These are phyloP conservation scores for Drosophila recens DNA, from an alignment of 2,888 invertebrate genomes.

Conservation along the genomic window DNA sequence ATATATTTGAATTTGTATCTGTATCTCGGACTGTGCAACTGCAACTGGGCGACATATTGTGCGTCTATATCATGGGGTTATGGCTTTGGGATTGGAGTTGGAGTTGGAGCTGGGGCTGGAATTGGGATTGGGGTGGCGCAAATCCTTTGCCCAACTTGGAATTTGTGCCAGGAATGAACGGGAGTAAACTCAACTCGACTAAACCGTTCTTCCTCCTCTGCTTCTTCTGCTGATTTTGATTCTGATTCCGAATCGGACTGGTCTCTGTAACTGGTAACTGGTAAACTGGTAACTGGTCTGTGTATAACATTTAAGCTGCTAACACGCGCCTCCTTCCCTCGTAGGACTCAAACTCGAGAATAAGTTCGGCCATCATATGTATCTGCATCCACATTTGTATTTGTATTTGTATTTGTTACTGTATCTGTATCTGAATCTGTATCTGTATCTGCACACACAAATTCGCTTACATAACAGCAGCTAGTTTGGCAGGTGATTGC, in stretches of 20 bases:
- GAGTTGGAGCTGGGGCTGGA: slow-evolving; percentile 5
- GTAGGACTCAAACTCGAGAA: slow-evolving; percentile 36
- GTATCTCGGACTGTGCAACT: slow-evolving; percentile 46
- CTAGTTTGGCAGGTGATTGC: slow-evolving; percentile 60
- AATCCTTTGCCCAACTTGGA: slow-evolving; percentile 76
- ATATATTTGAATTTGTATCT: slow-evolving; percentile 77
- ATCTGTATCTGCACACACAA: slow-evolving; percentile 11
- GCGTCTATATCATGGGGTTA: slow-evolving; percentile 54
- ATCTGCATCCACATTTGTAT: slow-evolving; percentile 23
- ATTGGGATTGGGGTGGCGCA: slow-evolving; percentile 38
- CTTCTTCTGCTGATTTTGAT: slow-evolving; percentile 4
- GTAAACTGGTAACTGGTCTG: slow-evolving; percentile 30
- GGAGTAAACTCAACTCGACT: slow-evolving; percentile 41
- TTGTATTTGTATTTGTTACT: slow-evolving; percentile 24
- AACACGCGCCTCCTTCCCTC: slow-evolving; percentile 37
- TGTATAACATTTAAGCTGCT: slow-evolving; percentile 84
- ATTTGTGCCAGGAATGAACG: slow-evolving; percentile 69
- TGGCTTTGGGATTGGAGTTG: slow-evolving; percentile 13
- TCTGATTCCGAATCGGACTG: slow-evolving; percentile 7
- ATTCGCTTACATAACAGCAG: slow-evolving; percentile 25
- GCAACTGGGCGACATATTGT: slow-evolving; percentile 53
- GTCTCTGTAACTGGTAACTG: not conserved
- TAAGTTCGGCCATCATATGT: slow-evolving; percentile 46
- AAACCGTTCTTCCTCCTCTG: slow-evolving; percentile 4
- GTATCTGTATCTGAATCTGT: slow-evolving; percentile 18